Conservation (phyloP, 2,888 invertebrate species). For the Apeira syringaria region DNA sequence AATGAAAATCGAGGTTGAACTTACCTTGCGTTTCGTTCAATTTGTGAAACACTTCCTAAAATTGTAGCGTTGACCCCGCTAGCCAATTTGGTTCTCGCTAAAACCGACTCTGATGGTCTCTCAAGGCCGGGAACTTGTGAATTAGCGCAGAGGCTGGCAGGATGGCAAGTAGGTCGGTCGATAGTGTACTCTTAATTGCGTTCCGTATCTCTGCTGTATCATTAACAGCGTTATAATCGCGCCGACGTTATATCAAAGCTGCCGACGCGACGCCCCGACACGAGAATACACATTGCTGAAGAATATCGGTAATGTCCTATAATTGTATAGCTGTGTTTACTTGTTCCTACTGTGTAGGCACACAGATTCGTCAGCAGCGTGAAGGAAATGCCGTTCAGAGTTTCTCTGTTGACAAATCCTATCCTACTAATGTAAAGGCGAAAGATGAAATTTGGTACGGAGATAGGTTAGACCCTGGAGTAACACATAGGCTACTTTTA, state of each 20-base stretch:
- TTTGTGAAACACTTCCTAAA: conserved; percentile 31
- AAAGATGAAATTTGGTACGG: no score
- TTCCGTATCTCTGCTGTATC: conserved; percentile 48
- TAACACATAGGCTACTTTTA: no score
- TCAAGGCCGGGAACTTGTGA: conserved; percentile 61
- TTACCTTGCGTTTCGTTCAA: conserved; percentile 25
- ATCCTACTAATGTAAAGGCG: no score
- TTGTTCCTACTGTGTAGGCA: neutral
- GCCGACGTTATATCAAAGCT: conserved; percentile 60
- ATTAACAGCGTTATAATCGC: conserved; percentile 71
- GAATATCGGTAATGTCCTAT: conserved; percentile 18
- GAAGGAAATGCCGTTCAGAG: no score
- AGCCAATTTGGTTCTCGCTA: conserved; percentile 55
- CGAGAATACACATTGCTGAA: conserved; percentile 38
- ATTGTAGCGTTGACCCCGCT: conserved; percentile 45
- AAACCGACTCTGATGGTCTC: conserved; percentile 43
- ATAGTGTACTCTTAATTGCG: conserved; percentile 63
- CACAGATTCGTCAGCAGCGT: neutral
- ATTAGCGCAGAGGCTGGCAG: conserved; percentile 40
- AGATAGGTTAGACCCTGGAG: no score
- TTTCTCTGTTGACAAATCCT: no score
- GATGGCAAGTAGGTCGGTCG: conserved; percentile 54
- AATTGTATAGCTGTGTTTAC: conserved; percentile 12
- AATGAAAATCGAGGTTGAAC: conserved; percentile 29
- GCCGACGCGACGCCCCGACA: conserved; percentile 46